Percentiles rank a stretch among this genome's conserved stretches.
phyloP scores from a whole-genome alignment of 2,888 invertebrate genomes.

The Pandemis heparana region DNA sequence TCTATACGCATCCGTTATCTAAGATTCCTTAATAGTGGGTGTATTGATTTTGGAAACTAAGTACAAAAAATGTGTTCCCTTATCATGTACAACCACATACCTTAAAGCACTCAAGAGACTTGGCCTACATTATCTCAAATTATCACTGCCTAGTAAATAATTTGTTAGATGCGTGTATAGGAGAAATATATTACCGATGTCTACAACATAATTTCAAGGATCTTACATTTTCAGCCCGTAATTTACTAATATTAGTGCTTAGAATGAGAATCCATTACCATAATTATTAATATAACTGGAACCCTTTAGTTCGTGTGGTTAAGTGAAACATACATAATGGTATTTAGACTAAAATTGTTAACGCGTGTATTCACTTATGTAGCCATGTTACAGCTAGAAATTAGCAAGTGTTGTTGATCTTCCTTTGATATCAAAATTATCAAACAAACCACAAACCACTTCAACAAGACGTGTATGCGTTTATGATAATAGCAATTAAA shows the following conservation, averaged over 20 bases:
- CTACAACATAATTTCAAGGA: neutral
- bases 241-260: conserved; percentile 8
- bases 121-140: neutral
- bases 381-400: neutral
- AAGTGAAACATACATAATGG: conserved; percentile 6
- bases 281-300: conserved; percentile 9
- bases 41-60: too few species aligned
- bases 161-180: neutral
- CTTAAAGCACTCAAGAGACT: neutral
- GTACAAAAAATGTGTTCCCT: too few species aligned
- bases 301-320: conserved; percentile 8
- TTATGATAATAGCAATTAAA: neutral
- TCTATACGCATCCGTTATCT: too few species aligned
- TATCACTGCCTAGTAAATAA: neutral
- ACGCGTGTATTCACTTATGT: conserved; percentile 3
- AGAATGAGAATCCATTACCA: neutral
- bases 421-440: conserved; percentile 15
- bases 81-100: too few species aligned
- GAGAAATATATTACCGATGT: neutral
- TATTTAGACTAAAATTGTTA: conserved; percentile 7
- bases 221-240: conserved; percentile 7
- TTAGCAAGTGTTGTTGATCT: conserved; percentile 12
- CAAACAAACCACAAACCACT: conserved; percentile 6
- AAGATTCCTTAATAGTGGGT: too few species aligned
- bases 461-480: neutral